These are phyloP conservation scores for Pampusana beccarii DNA, from an alignment of 2,113 vertebrate genomes.

Conservation along the genomic window DNA sequence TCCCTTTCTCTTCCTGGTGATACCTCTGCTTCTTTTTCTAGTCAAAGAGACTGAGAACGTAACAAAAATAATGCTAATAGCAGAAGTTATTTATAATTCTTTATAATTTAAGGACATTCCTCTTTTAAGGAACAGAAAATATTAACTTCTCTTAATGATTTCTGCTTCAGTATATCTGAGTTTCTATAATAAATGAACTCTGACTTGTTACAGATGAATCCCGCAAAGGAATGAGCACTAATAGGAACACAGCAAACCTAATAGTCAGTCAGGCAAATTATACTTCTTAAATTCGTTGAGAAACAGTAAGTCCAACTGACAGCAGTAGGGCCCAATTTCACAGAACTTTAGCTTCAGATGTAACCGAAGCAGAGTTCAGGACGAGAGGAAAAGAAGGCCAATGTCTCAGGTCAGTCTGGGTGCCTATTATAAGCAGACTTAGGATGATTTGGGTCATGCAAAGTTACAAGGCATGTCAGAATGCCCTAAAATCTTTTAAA, in stretches of 20 bases:
- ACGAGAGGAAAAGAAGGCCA: not conserved
- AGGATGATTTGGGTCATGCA: not conserved
- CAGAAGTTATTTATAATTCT: not conserved
- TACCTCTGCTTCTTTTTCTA: not conserved
- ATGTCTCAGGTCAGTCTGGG: fast-evolving
- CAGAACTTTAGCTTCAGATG: not conserved
- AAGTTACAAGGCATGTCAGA: not conserved
- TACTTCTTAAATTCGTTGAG: not conserved
- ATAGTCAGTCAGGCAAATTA: not conserved
- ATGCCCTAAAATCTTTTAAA: not conserved
- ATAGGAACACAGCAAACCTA: not conserved
- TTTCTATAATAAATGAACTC: not conserved
- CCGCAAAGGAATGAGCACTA: not conserved
- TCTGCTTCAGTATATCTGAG: not conserved
- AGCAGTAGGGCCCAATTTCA: not conserved
- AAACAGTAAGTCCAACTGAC: not conserved
- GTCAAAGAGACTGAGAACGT: not conserved
- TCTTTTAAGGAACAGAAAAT: not conserved
- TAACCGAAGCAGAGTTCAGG: not conserved
- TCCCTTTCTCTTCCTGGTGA: not conserved
- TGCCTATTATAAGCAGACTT: fast-evolving
- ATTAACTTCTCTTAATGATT: not conserved
- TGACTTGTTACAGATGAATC: not conserved
- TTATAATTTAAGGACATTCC: not conserved
- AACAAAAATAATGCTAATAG: not conserved